Base-by-base conservation (phyloP, 2,797 vertebrate genomes). In the Enteromius anoplus region DNA sequence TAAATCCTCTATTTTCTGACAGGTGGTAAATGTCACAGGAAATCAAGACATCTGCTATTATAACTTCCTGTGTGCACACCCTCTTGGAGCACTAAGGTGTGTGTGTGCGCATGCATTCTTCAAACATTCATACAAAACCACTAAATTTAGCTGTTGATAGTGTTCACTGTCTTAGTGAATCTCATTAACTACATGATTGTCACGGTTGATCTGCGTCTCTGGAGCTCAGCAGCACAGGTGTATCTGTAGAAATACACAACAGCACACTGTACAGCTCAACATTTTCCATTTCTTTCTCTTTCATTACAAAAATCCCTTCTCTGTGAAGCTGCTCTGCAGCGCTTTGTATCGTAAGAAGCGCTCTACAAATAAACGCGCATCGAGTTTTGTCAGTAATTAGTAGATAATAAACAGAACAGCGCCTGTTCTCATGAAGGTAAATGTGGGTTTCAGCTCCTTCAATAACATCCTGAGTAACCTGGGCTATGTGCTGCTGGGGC, bases 1-100 rank as follows among this genome's bases (percentile, higher is more conserved):
- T 6, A 1, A 19, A 23, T 64, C 7, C 14, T 65, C 2, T 75
- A 8, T 70, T 55, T 65, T 58, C 73, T 62, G 34, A 80, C 90
- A 99, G 98, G 98, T 97, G 81, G 96, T 99, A 73, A 99, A 99
- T 0, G 96, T 96, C 64, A 99, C 98, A 0, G 98, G 98, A 85
- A 98, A 99, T 90, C 98, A 99, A 90, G 98, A 99, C 92, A 98
- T 99, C 90, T 99, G 98, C 92, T 99, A 96, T 91, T 99, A 99
- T 90, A 99, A 99, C 93, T 99, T 99, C 89, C 91, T 98, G 84
- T 99, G 98, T 0, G 98, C 98, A 49, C 97, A 98, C 88, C 98
- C 98, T 0, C 93, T 99, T 75, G 97, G 98, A 77, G 97, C 96
- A 81, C 94, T 99, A 81, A 99, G 98, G 51, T 21, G 11, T 45